These are phyloP conservation scores for Branchinecta sandiegonensis DNA, from an alignment of 2,888 invertebrate species.

Conservation along the genomic window DNA sequence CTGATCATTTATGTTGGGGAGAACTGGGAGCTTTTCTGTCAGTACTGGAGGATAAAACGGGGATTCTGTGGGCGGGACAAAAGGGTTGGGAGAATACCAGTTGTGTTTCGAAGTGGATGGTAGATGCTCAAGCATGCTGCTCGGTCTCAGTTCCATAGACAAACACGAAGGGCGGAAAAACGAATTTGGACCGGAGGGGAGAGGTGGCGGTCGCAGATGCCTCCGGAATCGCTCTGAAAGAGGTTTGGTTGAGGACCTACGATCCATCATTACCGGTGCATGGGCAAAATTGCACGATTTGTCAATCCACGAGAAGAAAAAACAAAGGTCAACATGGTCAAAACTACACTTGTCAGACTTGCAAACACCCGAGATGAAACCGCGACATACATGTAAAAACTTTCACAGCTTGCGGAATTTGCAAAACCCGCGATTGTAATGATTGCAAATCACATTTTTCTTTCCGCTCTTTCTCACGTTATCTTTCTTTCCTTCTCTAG, in stretches of 20 bases:
- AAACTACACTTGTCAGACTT: no score
- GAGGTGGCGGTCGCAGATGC: neutral
- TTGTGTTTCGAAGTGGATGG: neutral
- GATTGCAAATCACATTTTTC: neutral
- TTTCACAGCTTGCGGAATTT: neutral
- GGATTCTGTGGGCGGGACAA: neutral
- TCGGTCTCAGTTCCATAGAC: no score
- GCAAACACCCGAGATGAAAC: no score
- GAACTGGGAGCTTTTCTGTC: neutral
- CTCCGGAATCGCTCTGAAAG: no score
- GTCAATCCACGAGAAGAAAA: no score
- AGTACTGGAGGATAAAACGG: neutral
- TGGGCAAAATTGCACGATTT: no score
- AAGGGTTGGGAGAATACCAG: neutral
- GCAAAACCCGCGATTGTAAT: neutral
- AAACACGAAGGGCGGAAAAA: neutral
- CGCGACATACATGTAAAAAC: no score
- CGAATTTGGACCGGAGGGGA: neutral
- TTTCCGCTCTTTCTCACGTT: slow-evolving; percentile 1
- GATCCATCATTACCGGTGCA: no score
- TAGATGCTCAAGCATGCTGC: neutral
- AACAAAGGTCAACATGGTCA: no score
- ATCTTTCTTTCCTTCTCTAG: neutral
- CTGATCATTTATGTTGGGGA: neutral
- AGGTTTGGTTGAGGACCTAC: no score